These are phyloP conservation scores for Eunapius fragilis DNA, from an alignment of 37 sponge, comb jelly and placozoan species.

Conservation along the genomic window DNA sequence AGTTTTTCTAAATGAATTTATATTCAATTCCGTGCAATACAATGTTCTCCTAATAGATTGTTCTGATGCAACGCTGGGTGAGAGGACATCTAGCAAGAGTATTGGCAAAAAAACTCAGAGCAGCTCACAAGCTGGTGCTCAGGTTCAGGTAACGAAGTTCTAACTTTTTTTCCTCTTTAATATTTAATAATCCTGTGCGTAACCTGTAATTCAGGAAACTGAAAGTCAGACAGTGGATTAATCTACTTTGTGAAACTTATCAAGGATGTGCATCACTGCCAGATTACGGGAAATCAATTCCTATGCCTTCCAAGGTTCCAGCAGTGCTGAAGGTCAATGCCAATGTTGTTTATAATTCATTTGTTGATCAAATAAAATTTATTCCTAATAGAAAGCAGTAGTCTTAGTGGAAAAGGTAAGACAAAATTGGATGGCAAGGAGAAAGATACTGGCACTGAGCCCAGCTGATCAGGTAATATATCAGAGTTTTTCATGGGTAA, in stretches of 20 bases:
- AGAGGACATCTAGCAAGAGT: conserved; percentile 11
- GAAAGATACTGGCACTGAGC: conserved; percentile 16
- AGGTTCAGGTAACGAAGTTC: conserved; percentile 18
- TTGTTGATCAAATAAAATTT: no score
- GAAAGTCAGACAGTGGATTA: conserved; percentile 28
- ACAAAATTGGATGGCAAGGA: conserved; percentile 63
- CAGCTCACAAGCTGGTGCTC: background rate
- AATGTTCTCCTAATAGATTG: background rate
- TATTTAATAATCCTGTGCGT: background rate
- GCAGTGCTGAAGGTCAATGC: conserved; percentile 61
- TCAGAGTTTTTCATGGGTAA: background rate
- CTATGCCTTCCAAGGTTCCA: background rate
- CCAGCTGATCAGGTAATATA: conserved; percentile 39
- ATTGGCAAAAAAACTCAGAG: conserved; percentile 18
- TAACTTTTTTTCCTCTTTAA: background rate
- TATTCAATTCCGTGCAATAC: no score
- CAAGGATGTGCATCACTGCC: conserved; percentile 21
- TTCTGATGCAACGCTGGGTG: conserved; percentile 12
- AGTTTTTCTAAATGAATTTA: background rate
- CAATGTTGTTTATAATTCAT: no score
- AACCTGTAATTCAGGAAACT: background rate
- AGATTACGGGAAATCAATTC: conserved; percentile 32
- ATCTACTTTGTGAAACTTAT: conserved; percentile 44
- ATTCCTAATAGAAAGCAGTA: conserved; percentile 21
- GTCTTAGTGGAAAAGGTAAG: conserved; percentile 39